Percentiles rank a stretch among this genome's conserved stretches.
phyloP scores from a whole-genome alignment of 2,797 vertebrate genomes.

The Liparis tanakae region DNA sequence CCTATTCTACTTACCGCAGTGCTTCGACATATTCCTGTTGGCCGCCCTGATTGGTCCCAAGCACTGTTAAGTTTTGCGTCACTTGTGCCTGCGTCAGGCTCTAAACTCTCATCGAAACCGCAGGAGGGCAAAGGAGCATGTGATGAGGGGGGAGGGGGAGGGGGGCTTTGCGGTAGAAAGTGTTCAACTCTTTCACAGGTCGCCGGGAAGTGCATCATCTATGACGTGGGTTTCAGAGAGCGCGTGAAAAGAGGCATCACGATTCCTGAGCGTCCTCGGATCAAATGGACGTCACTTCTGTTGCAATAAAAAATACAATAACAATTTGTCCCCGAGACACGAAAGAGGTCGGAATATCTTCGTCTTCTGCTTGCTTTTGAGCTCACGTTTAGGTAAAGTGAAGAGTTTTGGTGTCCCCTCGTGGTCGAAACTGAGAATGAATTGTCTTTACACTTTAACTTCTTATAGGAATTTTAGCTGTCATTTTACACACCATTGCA shows the following conservation, averaged over 20 bases:
- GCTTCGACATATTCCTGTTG: constrained; percentile 44
- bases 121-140: constrained; percentile 45
- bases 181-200: constrained; percentile 50
- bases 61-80: constrained; percentile 70
- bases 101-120: constrained; percentile 50
- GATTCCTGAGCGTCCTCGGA: neutral
- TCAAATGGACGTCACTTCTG: neutral
- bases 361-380: neutral
- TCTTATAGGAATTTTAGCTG: neutral
- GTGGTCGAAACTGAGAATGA: neutral
- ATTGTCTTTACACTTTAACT: neutral
- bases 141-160: constrained; percentile 20
- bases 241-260: neutral
- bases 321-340: neutral
- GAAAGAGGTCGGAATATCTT: neutral
- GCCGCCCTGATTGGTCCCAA: constrained; percentile 66
- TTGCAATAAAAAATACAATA: no score
- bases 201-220: constrained; percentile 42
- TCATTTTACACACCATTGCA: neutral
- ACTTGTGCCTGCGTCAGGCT: constrained; percentile 68
- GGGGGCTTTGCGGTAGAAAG: constrained; percentile 57
- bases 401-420: neutral
- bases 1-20: constrained; percentile 65
- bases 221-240: constrained; percentile 36
- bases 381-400: neutral